Conservation (phyloP, 2,888 invertebrate genomes). For the Tetragnatha montana region DNA sequence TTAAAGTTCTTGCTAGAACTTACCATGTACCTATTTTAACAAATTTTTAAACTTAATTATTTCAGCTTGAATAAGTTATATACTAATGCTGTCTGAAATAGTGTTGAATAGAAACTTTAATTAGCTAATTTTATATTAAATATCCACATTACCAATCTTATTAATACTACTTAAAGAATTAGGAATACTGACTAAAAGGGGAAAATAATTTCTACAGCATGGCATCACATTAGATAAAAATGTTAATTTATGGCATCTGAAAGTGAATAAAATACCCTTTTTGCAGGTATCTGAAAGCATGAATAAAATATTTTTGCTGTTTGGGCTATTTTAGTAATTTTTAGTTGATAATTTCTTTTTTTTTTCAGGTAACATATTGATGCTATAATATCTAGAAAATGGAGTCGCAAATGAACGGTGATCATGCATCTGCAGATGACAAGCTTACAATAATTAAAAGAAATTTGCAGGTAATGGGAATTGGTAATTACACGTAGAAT, state of each 20-base stretch:
- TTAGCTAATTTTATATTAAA: not conserved
- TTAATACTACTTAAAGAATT: too few relatives aligned
- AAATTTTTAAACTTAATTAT: too few relatives aligned
- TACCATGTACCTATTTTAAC: too few relatives aligned
- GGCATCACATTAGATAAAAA: too few relatives aligned
- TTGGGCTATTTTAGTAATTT: too few relatives aligned
- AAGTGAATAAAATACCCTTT: not conserved
- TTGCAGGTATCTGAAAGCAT: not conserved
- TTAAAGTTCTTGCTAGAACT: too few relatives aligned
- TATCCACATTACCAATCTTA: not conserved
- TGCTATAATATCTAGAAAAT: constrained; percentile 5
- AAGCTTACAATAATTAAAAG: constrained; percentile 73
- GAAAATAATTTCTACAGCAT: too few relatives aligned
- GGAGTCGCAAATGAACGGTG: constrained; percentile 65
- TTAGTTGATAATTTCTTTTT: not conserved
- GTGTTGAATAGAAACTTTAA: not conserved
- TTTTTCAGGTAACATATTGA: constrained; percentile 15
- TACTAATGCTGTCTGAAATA: not conserved
- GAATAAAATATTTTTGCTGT: not conserved
- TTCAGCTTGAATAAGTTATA: too few relatives aligned
- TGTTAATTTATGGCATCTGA: too few relatives aligned
- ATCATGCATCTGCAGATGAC: constrained; percentile 72
- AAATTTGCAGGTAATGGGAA: constrained; percentile 72
- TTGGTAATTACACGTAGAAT: not conserved
- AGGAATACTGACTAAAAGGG: too few relatives aligned